phyloP scores from a whole-genome alignment of 2,113 vertebrate genomes.

The human region GRCh38 chr2:229135001-229135500 shows the following conservation, averaged over 20 bases:
- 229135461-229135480: not conserved
- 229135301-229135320: not conserved
- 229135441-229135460: not conserved
- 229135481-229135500: not conserved
- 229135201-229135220: not conserved
- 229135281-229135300: not conserved
- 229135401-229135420: not conserved
- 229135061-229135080: not conserved
- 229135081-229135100: not conserved
- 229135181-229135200: not conserved
- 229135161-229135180: not conserved
- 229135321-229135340: not conserved
- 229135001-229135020: not conserved
- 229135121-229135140: fast-evolving
- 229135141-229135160: not conserved
- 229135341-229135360: conserved; percentile 7
- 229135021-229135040: not conserved
- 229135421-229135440: not conserved
- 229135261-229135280: not conserved
- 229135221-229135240: not conserved
- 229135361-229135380: not conserved
- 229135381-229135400: not conserved
- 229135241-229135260: not conserved
- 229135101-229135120: not conserved
- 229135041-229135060: fast-evolving